Evolutionary conservation across 2,113 vertebrate species (phyloP), one percentile per base, ranked within the genome.

Genomic region (Siniperca knerii): DNA sequence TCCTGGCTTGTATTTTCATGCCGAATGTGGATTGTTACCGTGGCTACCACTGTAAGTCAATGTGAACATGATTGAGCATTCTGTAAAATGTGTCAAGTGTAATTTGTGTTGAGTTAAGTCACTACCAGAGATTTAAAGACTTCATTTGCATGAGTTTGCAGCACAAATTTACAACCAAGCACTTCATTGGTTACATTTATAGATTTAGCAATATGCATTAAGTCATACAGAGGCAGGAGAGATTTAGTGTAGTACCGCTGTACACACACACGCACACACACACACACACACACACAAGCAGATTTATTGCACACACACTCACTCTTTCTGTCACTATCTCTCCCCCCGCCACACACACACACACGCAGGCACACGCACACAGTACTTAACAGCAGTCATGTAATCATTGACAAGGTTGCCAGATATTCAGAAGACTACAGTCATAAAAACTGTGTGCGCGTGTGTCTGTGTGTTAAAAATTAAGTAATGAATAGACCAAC

Each of bases 161-260:
- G 16, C 3, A 15, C 15, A 80, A 54, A 88, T 88, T 89, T 87
- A 93, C 54, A 2, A 29, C 70, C 48, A 5, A 20, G 2, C 46
- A 35, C 78, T 88, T 90, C 82, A 90, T 74, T 87, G 74, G 77
- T 81, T 54, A 85, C 91, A 89, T 92, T 87, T 89, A 91, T 89
- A 85, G 86, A 90, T 90, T 81, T 75, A 83, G 89, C 73, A 83
- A 85, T 85, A 89, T 77, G 78, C 67, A 82, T 92, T 64, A 69
- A 75, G 78, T 90, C 84, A 87, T 55, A 69, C 15, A 62, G 23
- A 20, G 72, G 40, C 76, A 71, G 81, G 48, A 18, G 68, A 83
- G 76, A 93, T 89, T 91, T 79, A 90, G 61, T 73, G 35, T 55
- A 8, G 33, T 25, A 60, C 48, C 0, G 1, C 35, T 35, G 44